Evolutionary conservation across 1,140 invertebrate genomes (phyloP), one percentile per base, ranked within the genome.

Genomic region (Sitobion miscanthi): DNA sequence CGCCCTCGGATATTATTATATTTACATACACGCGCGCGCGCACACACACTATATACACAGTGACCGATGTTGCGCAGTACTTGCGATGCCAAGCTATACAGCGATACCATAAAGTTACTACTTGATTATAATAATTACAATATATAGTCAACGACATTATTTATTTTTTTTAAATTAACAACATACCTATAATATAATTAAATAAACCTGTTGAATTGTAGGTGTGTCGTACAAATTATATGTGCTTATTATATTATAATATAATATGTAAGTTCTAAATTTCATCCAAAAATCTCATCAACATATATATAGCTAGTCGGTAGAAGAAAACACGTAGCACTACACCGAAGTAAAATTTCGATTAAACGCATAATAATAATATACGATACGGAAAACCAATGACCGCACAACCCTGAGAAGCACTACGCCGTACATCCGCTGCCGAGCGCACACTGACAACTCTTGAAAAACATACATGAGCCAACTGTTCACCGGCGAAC

Each of bases 401-500:
- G 21, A 38, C 17, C 88, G 88, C 77, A 35, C 23, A 35, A 47
- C 90, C 21, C 11, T 91, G 42, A 11, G 62, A 83, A 47, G 35
- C 69, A 83, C 42, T 83, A 92, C 90, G 21, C 45, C 3, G 25
- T 47, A 38, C 42, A 85, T 23, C 82, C 45, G 47, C 14, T 52
- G 82, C 49, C 49, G 49, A 93, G 6, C 47, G 91, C 47, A 35
- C 35, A 93, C 91, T 86, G 91, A 86, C 90, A 69, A n/a, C 30
- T 69, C n/a, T 83, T 38, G 35, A 57, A 88, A 89, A 89, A 89
- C n/a, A 89, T 20, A 49, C 49, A 57, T 35, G 52, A 54, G 52
- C 88, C 88, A 57, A 89, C 89, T 90, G 89, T 90, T 90, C 57
- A n/a, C 91, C n/a, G n/a, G 1, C 82, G 21, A 47, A 30, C 91